phyloP scores from a whole-genome alignment of 2,113 vertebrate species.

The Rhinoderma darwinii region DNA sequence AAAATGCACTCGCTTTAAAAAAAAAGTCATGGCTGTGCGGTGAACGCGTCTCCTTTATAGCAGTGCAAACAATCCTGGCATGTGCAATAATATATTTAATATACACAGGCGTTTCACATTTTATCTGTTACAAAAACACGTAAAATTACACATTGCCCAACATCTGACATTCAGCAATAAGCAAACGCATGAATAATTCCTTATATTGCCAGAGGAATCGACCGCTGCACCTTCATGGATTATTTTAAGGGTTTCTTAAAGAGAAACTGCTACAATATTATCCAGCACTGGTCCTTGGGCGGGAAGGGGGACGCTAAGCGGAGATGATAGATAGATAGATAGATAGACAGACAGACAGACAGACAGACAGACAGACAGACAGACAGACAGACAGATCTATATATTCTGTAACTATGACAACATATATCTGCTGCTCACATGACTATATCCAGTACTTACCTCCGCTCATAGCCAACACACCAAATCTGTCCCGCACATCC shows the following conservation, averaged over 20 bases:
- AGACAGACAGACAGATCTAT: too few species aligned
- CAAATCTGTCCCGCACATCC: slow-evolving; percentile 80
- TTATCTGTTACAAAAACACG: not conserved
- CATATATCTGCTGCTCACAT: not conserved
- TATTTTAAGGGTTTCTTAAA: not conserved
- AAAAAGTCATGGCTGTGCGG: not conserved
- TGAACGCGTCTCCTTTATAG: not conserved
- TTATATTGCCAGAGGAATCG: not conserved
- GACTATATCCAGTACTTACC: slow-evolving; percentile 71
- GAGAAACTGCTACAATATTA: not conserved
- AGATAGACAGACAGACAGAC: too few species aligned
- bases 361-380: too few species aligned
- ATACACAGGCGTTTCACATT: not conserved
- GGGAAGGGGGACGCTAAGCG: too few species aligned
- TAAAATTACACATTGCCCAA: slow-evolving; percentile 12
- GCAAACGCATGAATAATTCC: not conserved
- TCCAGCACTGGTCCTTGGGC: too few species aligned
- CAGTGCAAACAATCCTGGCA: not conserved
- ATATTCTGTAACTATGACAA: too few species aligned
- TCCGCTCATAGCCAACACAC: slow-evolving; percentile 84
- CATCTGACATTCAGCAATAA: slow-evolving; percentile 5
- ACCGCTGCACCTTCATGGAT: not conserved
- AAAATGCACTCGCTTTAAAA: not conserved
- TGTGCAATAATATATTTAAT: slow-evolving; percentile 9
- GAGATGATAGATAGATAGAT: too few species aligned